Conservation (phyloP, 2,113 vertebrate genomes). For the Spea bombifrons region DNA sequence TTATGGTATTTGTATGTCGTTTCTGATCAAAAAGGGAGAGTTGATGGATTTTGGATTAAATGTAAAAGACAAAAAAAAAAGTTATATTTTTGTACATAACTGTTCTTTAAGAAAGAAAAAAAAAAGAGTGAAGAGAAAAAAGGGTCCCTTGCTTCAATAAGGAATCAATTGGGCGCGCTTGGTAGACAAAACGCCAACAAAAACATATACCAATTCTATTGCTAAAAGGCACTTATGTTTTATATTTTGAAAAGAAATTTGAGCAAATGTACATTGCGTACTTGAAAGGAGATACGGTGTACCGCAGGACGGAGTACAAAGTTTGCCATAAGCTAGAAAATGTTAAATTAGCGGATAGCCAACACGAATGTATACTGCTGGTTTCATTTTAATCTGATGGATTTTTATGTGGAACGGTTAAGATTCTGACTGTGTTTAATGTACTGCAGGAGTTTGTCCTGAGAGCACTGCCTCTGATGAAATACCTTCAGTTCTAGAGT, state of each 20-base stretch:
- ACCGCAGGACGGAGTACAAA: neutral
- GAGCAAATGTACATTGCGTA: slow-evolving; percentile 27
- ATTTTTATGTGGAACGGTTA: slow-evolving; percentile 7
- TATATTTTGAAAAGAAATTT: slow-evolving; percentile 5
- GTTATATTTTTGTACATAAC: no score
- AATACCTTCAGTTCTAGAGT: slow-evolving; percentile 7
- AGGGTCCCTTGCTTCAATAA: neutral
- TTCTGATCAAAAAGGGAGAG: no score
- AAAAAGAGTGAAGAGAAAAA: neutral
- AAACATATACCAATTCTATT: slow-evolving; percentile 12
- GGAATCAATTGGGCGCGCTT: neutral
- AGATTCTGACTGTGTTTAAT: neutral
- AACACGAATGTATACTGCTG: neutral
- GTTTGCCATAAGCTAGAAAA: neutral
- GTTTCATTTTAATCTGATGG: slow-evolving; percentile 2
- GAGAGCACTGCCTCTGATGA: slow-evolving; percentile 10
- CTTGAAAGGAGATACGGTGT: neutral
- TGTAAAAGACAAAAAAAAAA: no score
- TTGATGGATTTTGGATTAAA: no score
- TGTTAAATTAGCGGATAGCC: neutral
- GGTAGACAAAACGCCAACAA: slow-evolving; percentile 9
- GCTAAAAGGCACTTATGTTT: slow-evolving; percentile 6
- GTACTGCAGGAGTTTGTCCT: neutral
- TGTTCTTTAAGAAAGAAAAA: neutral
- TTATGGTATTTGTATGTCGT: no score